Conservation (phyloP, 2,888 invertebrate genomes). For the Leptopilina syphax region DNA sequence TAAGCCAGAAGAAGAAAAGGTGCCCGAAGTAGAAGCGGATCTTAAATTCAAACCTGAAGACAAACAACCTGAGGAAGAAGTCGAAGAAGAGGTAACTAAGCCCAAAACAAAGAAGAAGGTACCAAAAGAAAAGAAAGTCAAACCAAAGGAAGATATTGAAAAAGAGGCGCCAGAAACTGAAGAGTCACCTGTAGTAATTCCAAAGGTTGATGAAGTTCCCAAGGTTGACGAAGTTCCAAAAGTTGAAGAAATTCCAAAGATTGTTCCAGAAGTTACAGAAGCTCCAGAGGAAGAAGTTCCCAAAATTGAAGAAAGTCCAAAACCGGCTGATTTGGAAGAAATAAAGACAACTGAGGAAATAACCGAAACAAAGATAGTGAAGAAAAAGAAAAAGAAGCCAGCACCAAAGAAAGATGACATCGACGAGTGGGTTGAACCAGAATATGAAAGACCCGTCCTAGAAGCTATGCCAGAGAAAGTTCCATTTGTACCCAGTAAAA, state of each 20-base stretch:
- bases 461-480: constrained; percentile 65
- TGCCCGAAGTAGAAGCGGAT: constrained; percentile 28
- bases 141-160: constrained; percentile 49
- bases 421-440: constrained; percentile 62
- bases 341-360: constrained; percentile 52
- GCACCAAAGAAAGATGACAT: constrained; percentile 53
- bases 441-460: constrained; percentile 60
- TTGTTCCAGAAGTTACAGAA: constrained; percentile 55
- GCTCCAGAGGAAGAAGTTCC: constrained; percentile 39
- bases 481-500: constrained; percentile 56
- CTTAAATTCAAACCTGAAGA: constrained; percentile 47
- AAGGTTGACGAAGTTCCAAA: constrained; percentile 6
- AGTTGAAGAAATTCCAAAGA: no score
- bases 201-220: neutral
- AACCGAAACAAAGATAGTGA: constrained; percentile 57
- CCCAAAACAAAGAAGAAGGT: constrained; percentile 54
- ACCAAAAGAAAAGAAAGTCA: constrained; percentile 54
- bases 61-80: constrained; percentile 7
- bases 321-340: neutral
- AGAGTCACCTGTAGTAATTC: constrained; percentile 34
- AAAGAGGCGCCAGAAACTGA: constrained; percentile 67
- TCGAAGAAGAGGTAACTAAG: constrained; percentile 25
- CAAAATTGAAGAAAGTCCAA: constrained; percentile 3
- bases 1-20: constrained; percentile 64
- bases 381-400: constrained; percentile 57